Evolutionary conservation across 1,140 invertebrate genomes (phyloP), one percentile per base, ranked within the genome.

Genomic region (Drosophila arizonae): DNA sequence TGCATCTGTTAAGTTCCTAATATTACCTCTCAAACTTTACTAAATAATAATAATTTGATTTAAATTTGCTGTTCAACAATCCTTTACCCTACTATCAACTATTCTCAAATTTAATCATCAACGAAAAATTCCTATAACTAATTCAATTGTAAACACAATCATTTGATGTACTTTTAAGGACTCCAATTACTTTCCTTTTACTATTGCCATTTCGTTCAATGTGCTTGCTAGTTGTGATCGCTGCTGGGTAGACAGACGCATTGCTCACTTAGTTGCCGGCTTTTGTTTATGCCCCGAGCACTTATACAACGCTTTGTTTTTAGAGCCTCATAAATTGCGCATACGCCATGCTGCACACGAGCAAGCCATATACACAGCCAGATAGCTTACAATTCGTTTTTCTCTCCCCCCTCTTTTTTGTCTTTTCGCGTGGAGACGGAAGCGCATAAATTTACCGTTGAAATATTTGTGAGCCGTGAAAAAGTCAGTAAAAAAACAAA

Each of bases 311-410:
- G 71, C 61, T 86, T 86, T 85, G 81, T 87, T 87, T 81, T 76
- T 57, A 81, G 78, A 46, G 78, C 75, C 82, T 64, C 84, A 86
- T 88, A 82, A 86, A 88, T 86, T 87, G 84, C 82, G 82, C 84
- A 86, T 86, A 79, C 84, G 82, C 82, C 82, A 72, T 56, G 81
- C 50, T 79, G 79, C 76, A 80, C 77, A 62, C n/a, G 33, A 8
- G 45, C 56, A 71, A 46, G 21, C 45, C 24, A 46, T 17, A 17
- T 9, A 26, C 55, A 60, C 55, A 60, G 57, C 6, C 57, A 72
- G 52, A 72, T 61, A 67, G 52, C 70, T 67, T 58, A 36, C 46
- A 66, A 9, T 36, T 36, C 33, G 0, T 30, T n/a, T 58, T 62
- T 52, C 28, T 41, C 45, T 13, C 17, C 1, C 41, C 30, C 56